A percentile compares a stretch with the other conserved stretches of the same genome.
phyloP scores from a whole-genome alignment of 2,797 vertebrate genomes.

The Melanogrammus aeglefinus region DNA sequence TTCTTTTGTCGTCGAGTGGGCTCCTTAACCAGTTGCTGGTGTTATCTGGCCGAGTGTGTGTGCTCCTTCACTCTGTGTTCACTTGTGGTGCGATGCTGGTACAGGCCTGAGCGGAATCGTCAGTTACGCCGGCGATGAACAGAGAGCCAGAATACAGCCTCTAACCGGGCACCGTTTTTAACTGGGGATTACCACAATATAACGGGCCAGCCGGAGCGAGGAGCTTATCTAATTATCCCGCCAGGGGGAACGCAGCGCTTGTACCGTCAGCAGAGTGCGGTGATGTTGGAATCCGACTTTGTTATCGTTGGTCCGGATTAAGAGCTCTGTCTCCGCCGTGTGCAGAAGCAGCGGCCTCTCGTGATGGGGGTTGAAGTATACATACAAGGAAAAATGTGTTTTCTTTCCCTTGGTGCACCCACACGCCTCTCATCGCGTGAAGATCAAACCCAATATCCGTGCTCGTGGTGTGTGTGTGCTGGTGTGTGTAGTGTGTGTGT shows the following conservation, averaged over 20 bases:
- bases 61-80: no score
- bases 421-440: neutral
- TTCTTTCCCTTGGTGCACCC: neutral
- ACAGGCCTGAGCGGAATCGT: neutral
- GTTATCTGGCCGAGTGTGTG: neutral
- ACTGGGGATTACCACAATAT: neutral
- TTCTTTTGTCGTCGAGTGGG: neutral
- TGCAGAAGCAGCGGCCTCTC: neutral
- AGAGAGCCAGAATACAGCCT: neutral
- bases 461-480: neutral
- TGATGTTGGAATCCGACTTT: neutral
- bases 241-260: neutral
- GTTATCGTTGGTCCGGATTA: neutral
- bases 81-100: neutral
- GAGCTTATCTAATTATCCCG: slow-evolving; percentile 2
- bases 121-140: neutral
- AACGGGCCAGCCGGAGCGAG: neutral
- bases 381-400: neutral
- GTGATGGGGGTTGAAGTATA: neutral
- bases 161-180: neutral
- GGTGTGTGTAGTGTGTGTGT: neutral
- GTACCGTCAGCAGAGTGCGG: no score
- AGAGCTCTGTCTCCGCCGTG: neutral
- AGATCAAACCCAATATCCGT: neutral
- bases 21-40: neutral